phyloP scores from a whole-genome alignment of 2,888 invertebrate species.

The Drosophila quinaria region DNA sequence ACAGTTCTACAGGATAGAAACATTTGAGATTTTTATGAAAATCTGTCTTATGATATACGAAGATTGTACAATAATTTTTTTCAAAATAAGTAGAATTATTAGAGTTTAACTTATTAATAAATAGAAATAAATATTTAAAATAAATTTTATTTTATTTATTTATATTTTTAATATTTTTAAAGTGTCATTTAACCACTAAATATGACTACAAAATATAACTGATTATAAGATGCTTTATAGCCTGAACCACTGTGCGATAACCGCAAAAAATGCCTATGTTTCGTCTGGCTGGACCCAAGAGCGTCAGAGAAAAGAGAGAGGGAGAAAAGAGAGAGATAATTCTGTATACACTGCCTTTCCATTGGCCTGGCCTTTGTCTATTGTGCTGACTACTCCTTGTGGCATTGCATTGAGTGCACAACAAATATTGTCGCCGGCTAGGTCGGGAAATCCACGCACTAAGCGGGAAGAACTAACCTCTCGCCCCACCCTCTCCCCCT shows the following conservation, averaged over 20 bases:
- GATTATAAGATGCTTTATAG: not conserved
- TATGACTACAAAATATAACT: not conserved
- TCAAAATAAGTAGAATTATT: too few relatives aligned
- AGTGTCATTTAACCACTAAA: conserved; percentile 1
- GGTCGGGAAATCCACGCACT: conserved; percentile 82
- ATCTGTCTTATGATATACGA: too few relatives aligned
- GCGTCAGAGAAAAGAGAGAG: not conserved
- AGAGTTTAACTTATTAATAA: not conserved
- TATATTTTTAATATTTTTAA: not conserved
- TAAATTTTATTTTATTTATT: too few relatives aligned
- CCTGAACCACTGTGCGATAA: conserved; percentile 49
- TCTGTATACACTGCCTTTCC: conserved; percentile 46
- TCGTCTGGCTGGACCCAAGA: conserved; percentile 15
- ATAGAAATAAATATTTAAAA: not conserved
- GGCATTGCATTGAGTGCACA: conserved; percentile 72
- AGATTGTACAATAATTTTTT: too few relatives aligned
- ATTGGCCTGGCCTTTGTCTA: conserved; percentile 77
- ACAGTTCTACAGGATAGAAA: too few relatives aligned
- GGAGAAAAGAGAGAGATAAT: not conserved
- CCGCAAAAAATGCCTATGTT: conserved; percentile 59
- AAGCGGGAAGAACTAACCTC: conserved; percentile 36
- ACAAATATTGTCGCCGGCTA: conserved; percentile 83
- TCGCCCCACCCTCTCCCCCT: not conserved
- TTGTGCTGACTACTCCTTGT: conserved; percentile 25
- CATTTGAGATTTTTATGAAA: too few relatives aligned